Evolutionary conservation across 2,113 vertebrate genomes (phyloP).

Genomic region (human (Homo sapiens)): GRCh38 chr2:200998501-200999000

Average conservation of each 20-base stretch:
- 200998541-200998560: background rate
- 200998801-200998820: background rate
- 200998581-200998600: constrained; percentile 16
- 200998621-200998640: background rate
- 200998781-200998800: constrained; percentile 3
- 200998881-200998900: constrained; percentile 34
- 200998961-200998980: background rate
- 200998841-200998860: background rate
- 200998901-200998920: background rate
- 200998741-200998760: constrained; percentile 1
- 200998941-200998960: background rate
- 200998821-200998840: background rate
- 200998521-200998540: background rate
- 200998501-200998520: background rate
- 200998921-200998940: background rate
- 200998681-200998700: constrained; percentile 2
- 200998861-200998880: constrained; percentile 46
- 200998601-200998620: constrained; percentile 1
- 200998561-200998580: background rate
- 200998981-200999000: constrained; percentile 19
- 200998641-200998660: constrained; percentile 14
- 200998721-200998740: background rate
- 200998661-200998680: background rate
- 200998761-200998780: background rate
- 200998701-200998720: background rate